Conservation (phyloP, 2,113 vertebrate genomes). For the Alouatta palliata region DNA sequence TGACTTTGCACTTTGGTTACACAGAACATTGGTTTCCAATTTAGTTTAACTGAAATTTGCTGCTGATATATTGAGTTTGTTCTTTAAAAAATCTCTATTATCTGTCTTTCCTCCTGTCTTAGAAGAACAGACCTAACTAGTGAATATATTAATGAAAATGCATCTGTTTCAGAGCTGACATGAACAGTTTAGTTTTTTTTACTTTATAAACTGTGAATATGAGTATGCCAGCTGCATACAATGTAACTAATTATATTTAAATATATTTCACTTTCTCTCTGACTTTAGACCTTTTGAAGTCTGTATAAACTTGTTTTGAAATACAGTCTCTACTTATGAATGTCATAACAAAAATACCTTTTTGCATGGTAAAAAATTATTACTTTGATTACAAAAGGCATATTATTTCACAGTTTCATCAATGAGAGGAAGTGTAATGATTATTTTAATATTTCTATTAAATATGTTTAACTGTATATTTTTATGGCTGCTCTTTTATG, state of each 20-base stretch:
- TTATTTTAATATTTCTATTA: conserved; percentile 80
- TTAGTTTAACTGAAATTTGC: conserved; percentile 53
- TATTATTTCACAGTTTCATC: conserved; percentile 57
- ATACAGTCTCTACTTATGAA: conserved; percentile 65
- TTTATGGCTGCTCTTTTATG: neutral
- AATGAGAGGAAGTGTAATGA: conserved; percentile 64
- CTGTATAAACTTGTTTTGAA: conserved; percentile 74
- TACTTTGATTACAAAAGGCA: conserved; percentile 68
- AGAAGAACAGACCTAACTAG: conserved; percentile 71
- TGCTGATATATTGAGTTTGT: conserved; percentile 69
- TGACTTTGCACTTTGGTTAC: neutral
- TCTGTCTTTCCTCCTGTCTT: neutral
- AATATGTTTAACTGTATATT: conserved; percentile 56
- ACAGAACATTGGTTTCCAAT: conserved; percentile 21
- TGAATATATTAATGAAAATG: conserved; percentile 73
- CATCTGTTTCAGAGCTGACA: conserved; percentile 73
- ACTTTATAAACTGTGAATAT: conserved; percentile 84
- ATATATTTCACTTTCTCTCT: conserved; percentile 66
- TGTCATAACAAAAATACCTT: conserved; percentile 71
- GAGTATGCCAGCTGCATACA: conserved; percentile 67
- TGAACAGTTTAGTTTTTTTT: conserved; percentile 69
- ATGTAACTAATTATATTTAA: conserved; percentile 72
- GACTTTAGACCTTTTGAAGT: conserved; percentile 70
- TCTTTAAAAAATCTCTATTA: conserved; percentile 46
- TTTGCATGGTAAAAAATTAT: conserved; percentile 71